Conservation (phyloP, 1,140 invertebrate species). For the Drosophila sproati region DNA sequence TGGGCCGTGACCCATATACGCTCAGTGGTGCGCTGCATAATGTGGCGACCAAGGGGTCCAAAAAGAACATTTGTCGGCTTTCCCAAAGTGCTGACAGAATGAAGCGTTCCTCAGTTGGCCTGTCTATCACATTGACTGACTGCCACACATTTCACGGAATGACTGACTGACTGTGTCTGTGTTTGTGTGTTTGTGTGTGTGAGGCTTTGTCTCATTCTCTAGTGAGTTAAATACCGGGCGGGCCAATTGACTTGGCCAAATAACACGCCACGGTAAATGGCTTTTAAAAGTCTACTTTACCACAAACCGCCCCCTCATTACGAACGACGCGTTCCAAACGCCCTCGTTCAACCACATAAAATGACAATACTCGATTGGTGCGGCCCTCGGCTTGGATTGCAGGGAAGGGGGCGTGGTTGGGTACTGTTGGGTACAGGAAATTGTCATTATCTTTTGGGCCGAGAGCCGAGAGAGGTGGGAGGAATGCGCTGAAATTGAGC, state of each 20-base stretch:
- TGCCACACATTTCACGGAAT: conserved; percentile 69
- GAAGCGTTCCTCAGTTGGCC: conserved; percentile 41
- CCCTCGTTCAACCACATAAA: conserved; percentile 51
- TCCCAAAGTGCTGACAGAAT: conserved; percentile 58
- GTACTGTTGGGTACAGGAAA: conserved; percentile 51
- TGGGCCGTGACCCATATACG: conserved; percentile 77
- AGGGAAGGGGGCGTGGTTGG: background rate
- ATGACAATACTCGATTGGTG: conserved; percentile 59
- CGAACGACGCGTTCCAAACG: conserved; percentile 74
- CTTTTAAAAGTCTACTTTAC: conserved; percentile 82
- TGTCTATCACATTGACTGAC: conserved; percentile 80
- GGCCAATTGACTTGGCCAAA: conserved; percentile 77
- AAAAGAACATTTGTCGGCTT: conserved; percentile 46
- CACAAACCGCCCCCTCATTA: conserved; percentile 76
- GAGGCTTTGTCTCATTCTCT: conserved; percentile 46
- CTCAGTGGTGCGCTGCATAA: conserved; percentile 51
- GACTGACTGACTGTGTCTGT: background rate
- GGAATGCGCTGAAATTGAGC: conserved; percentile 15
- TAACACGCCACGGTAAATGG: conserved; percentile 81
- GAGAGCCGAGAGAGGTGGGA: conserved; percentile 19
- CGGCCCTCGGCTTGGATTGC: background rate
- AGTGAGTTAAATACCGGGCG: conserved; percentile 53
- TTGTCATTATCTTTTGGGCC: conserved; percentile 71
- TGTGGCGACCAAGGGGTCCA: conserved; percentile 17
- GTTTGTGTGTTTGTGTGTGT: conserved; percentile 6